Evolutionary conservation across 92 coral and sea anemone species (phyloP).

Genomic region (Hydrozoanthus gracilis): DNA sequence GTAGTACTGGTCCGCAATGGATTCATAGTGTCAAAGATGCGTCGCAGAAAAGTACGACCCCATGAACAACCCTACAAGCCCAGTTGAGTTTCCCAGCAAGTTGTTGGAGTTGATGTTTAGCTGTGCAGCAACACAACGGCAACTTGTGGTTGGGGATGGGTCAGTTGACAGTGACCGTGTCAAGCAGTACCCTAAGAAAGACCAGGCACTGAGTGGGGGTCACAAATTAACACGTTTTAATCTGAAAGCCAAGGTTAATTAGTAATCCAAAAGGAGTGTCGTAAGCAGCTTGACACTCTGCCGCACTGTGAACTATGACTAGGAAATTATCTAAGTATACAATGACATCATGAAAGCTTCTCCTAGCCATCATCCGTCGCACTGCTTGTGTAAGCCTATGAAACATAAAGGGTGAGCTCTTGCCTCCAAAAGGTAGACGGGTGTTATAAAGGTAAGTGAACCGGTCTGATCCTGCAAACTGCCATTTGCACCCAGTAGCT

Average conservation of each 20-base stretch:
- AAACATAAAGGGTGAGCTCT: conserved; percentile 34
- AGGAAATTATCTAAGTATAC: conserved; percentile 56
- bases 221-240: background rate
- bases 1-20: too few relatives aligned
- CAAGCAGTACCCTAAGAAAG: background rate
- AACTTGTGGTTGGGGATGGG: too few relatives aligned
- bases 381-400: conserved; percentile 41
- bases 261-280: background rate
- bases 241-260: background rate
- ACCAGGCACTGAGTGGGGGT: conserved; percentile 1
- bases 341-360: conserved; percentile 26
- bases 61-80: conserved; percentile 55
- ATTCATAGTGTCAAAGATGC: conserved; percentile 46
- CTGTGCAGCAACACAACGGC: background rate
- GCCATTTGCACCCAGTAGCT: conserved; percentile 45
- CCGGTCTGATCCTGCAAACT: background rate
- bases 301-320: conserved; percentile 16
- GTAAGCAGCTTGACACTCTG: conserved; percentile 40
- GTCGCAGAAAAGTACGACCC: conserved; percentile 50
- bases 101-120: conserved; percentile 40
- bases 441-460: conserved; percentile 40
- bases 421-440: conserved; percentile 45
- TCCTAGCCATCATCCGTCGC: conserved; percentile 42
- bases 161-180: too few relatives aligned
- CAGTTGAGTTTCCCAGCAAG: conserved; percentile 45